Conservation (phyloP, 2,113 vertebrate genomes). For the Podarcis raffonei region DNA sequence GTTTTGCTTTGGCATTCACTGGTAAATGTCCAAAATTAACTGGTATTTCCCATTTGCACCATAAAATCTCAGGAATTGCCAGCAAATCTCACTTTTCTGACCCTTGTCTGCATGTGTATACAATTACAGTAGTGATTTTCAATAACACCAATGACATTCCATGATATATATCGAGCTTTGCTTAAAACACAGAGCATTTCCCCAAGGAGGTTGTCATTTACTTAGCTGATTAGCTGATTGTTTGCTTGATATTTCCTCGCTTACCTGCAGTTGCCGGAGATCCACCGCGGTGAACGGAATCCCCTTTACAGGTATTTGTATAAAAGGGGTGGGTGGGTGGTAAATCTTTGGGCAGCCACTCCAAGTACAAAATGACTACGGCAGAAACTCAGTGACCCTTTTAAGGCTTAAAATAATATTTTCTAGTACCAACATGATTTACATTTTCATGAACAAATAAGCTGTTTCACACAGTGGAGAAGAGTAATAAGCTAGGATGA, state of each 20-base stretch:
- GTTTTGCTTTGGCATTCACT: not conserved
- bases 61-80: not conserved
- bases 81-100: not conserved
- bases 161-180: not conserved
- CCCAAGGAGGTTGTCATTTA: conserved; percentile 61
- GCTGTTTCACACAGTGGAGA: conserved; percentile 69
- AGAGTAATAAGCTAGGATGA: conserved; percentile 59
- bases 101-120: not conserved
- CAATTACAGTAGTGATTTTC: not conserved
- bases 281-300: conserved; percentile 50
- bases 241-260: conserved; percentile 64
- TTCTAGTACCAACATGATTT: conserved; percentile 76
- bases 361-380: conserved; percentile 15
- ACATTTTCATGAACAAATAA: conserved; percentile 83
- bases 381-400: conserved; percentile 37
- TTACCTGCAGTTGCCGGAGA: conserved; percentile 57
- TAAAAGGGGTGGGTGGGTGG: not conserved
- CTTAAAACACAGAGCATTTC: conserved; percentile 33
- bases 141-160: not conserved
- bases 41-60: not conserved
- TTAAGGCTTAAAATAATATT: conserved; percentile 41
- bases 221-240: conserved; percentile 64
- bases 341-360: conserved; percentile 18
- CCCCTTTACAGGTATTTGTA: conserved; percentile 50
- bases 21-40: not conserved